Conservation (phyloP, 1,140 invertebrate genomes). For the Chionoecetes opilio region DNA sequence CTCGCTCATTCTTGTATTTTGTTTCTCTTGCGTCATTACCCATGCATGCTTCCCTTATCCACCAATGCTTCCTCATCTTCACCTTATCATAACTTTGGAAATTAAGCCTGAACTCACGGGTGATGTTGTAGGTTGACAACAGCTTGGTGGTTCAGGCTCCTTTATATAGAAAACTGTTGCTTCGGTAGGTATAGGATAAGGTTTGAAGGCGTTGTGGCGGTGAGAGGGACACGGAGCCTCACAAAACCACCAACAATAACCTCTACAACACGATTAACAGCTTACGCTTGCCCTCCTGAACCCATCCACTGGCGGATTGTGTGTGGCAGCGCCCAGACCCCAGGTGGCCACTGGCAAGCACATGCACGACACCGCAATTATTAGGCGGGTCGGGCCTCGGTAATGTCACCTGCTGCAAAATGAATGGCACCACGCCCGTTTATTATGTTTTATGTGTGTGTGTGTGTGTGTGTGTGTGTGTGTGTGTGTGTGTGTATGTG, state of each 20-base stretch:
- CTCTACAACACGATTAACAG: neutral
- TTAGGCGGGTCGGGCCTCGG: neutral
- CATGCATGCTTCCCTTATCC: neutral
- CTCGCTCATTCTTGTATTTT: neutral
- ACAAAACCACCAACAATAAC: neutral
- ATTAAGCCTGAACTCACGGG: neutral
- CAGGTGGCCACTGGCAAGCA: neutral
- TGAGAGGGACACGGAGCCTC: neutral
- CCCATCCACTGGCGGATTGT: neutral
- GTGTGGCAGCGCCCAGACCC: neutral
- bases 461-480: slow-evolving; percentile 23
- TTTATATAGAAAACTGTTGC: neutral
- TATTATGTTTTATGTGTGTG: neutral
- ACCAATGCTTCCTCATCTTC: neutral
- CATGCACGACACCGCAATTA: neutral
- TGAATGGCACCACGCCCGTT: neutral
- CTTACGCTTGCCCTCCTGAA: neutral
- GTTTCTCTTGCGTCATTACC: neutral
- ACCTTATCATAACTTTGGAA: neutral
- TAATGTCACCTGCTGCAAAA: neutral
- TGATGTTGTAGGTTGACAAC: neutral
- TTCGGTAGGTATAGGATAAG: neutral
- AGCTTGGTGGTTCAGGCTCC: neutral
- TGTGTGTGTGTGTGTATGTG: neutral
- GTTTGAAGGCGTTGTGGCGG: neutral